Evolutionary conservation across 2,888 invertebrate genomes (phyloP).

Genomic region (Nowickia ferox): DNA sequence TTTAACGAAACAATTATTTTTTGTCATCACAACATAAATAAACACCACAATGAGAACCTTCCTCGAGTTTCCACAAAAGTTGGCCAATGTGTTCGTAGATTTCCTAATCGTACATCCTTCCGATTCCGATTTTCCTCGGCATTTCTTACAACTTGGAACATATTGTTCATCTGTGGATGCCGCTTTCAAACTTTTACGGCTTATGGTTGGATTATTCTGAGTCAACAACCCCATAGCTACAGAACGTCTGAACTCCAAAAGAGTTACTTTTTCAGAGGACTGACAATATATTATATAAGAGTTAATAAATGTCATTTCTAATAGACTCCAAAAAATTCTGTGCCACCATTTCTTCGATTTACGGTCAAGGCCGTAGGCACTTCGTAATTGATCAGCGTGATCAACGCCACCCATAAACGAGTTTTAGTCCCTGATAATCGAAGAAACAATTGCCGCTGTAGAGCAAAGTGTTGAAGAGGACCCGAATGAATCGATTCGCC

Average conservation of each 20-base stretch:
- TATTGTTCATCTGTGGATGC: background rate
- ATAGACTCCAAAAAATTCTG: slow-evolving; percentile 13
- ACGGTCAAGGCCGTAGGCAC: slow-evolving; percentile 51
- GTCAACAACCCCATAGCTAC: slow-evolving; percentile 4
- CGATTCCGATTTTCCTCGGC: slow-evolving; percentile 17
- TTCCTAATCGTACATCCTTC: slow-evolving; percentile 20
- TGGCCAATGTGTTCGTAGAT: slow-evolving; percentile 30
- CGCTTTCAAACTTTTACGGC: slow-evolving; percentile 8
- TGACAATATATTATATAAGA: slow-evolving; percentile 31
- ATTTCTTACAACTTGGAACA: too few species aligned
- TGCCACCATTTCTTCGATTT: slow-evolving; percentile 43
- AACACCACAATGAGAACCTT: background rate
- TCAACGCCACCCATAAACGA: slow-evolving; percentile 17
- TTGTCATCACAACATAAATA: background rate
- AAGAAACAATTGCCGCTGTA: too few species aligned
- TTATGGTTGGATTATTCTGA: background rate
- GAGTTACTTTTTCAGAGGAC: background rate
- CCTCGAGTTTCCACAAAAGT: background rate
- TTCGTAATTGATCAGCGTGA: slow-evolving; percentile 61
- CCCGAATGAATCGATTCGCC: too few species aligned
- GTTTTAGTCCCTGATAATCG: too few species aligned
- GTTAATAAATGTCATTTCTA: slow-evolving; percentile 23
- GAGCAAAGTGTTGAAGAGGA: too few species aligned
- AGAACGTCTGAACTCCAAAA: background rate
- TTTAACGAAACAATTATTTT: background rate